Base-by-base conservation (phyloP, 2,113 vertebrate genomes). In the Phalacrocorax carbo region DNA sequence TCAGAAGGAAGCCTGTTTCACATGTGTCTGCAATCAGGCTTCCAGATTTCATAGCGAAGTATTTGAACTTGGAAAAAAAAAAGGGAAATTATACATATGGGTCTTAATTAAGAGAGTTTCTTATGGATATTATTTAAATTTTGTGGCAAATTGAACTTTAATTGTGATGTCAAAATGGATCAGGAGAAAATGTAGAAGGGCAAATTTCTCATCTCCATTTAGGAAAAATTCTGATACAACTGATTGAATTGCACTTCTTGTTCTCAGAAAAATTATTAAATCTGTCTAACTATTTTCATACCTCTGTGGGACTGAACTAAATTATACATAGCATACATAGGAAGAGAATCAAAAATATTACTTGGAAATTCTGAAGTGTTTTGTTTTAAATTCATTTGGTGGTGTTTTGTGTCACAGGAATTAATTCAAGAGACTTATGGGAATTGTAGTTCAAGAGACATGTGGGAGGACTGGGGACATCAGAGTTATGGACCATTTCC, bases 71-170 rank as follows among this genome's bases (percentile, higher is more conserved):
- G 8, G 54, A 54, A 75, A 48, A 38, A 15, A 27, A 76, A 83
- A 32, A 3, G 3, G 26, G 38, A 64, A 78, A 68, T 8, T 1
- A 19, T 20, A 40, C 0, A 0, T 30, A 5, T 13, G 2, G 13
- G 5, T 38, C 21, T 66, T 68, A 68, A 55, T 51, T 51, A 88
- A 90, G 20, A 62, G 2, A 83, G 34, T 27, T 93, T 64, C 21
- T 75, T 58, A 21, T 19, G 21, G 14, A 77, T 7, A 27, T 54
- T 65, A 52, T 26, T 76, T 80, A 61, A 21, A 30, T 82, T 73
- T n/a, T 82, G 22, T 62, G 32, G 32, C 9, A 79, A 85, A 79
- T 18, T 64, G 23, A 65, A 58, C 32, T 91, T 89, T 40, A 46
- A 57, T 61, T 30, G 52, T 51, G 5, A 34, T 73, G 25, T 54